Evolutionary conservation across 2,113 vertebrate species (phyloP).

Genomic region (Chrysemys picta): DNA sequence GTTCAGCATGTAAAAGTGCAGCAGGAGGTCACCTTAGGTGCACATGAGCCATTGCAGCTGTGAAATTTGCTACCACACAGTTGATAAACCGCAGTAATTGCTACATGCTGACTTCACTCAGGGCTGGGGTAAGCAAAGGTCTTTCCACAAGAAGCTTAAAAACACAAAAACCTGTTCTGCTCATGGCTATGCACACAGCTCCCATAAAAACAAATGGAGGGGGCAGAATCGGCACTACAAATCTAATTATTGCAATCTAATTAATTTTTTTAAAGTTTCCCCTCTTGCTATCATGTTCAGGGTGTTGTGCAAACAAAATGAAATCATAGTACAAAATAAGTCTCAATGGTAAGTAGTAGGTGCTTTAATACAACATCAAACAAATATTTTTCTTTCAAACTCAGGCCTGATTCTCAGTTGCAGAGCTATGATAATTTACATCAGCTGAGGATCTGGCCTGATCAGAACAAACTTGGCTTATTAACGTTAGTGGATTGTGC

Average conservation of each 20-base stretch:
- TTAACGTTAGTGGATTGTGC: not conserved
- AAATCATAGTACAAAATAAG: not conserved
- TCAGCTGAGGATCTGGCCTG: not conserved
- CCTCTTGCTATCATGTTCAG: not conserved
- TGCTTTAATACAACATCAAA: not conserved
- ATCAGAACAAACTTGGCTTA: not conserved
- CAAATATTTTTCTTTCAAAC: not conserved
- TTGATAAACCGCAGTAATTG: not conserved
- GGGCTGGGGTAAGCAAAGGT: rapidly evolving
- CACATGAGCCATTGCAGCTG: not conserved
- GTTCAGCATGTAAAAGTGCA: not conserved
- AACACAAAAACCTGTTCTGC: not conserved
- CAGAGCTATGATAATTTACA: not conserved
- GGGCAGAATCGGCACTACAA: not conserved
- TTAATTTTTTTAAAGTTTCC: not conserved
- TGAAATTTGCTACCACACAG: not conserved
- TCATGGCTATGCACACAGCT: not conserved
- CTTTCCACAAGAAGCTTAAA: not conserved
- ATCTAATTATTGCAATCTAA: not conserved
- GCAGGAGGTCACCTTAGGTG: not conserved
- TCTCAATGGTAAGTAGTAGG: not conserved
- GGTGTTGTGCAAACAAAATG: not conserved
- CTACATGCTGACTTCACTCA: not conserved
- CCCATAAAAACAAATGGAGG: not conserved
- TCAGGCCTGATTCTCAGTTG: not conserved